phyloP scores from a whole-genome alignment of 1,140 invertebrate genomes.

The Plectrocnemia conspersa region DNA sequence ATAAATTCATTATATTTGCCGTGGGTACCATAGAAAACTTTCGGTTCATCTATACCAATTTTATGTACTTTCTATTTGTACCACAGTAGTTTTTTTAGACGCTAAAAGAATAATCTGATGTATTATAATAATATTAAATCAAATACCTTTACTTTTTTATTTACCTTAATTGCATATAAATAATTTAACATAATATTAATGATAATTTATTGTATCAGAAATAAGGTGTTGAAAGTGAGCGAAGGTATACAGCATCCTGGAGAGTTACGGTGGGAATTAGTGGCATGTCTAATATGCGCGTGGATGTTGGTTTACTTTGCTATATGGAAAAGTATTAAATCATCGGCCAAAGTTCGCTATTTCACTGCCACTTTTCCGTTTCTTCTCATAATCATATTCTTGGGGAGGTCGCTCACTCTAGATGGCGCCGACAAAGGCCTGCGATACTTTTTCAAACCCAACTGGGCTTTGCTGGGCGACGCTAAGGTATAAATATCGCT shows the following conservation, averaged over 20 bases:
- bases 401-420: conserved; percentile 72
- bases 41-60: too few species aligned
- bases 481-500: conserved; percentile 52
- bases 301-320: conserved; percentile 91
- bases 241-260: conserved; percentile 77
- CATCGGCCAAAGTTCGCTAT: conserved; percentile 78
- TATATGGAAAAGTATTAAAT: conserved; percentile 88
- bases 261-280: conserved; percentile 76
- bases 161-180: too few species aligned
- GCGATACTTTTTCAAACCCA: conserved; percentile 81
- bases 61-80: too few species aligned
- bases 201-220: conserved; percentile 48
- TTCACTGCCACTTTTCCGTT: conserved; percentile 84
- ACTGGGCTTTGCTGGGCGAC: conserved; percentile 76
- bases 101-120: too few species aligned
- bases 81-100: too few species aligned
- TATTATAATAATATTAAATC: too few species aligned
- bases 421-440: conserved; percentile 76
- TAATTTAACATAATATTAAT: too few species aligned
- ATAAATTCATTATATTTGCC: too few species aligned
- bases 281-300: conserved; percentile 77
- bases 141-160: too few species aligned
- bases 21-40: too few species aligned
- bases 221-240: conserved; percentile 78
- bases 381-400: conserved; percentile 73